Evolutionary conservation across 1,140 invertebrate genomes (phyloP), one percentile per base, ranked within the genome.

Genomic region (Cardiocondyla obscurior): DNA sequence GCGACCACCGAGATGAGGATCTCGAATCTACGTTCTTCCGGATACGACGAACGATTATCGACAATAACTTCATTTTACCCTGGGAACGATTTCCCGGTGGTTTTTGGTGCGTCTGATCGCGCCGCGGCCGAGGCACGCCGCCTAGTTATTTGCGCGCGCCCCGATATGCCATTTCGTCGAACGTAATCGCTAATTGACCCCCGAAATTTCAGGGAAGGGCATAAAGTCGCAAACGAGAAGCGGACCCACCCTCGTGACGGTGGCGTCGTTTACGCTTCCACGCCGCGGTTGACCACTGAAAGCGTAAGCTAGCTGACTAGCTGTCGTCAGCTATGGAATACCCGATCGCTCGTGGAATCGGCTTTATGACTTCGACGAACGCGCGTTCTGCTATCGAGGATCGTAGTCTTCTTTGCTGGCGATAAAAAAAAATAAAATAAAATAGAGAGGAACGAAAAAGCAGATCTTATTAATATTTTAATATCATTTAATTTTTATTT

Each of bases 131-230:
- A 39, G 64, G 14, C 81, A 19, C 22, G 87, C 87, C 87, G 86
- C 86, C 86, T 82, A 87, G 86, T 88, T 82, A 87, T 88, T 88
- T 88, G 73, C 57, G 19, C 85, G 85, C 53, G 49, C 36, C 46
- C 67, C 83, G 86, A 87, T 88, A 77, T 81, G 70, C 57, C 83
- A 74, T 88, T 83, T 88, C 44, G 51, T 39, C 42, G 51, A 42
- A 25, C 46, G 76, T 88, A 87, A 88, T 88, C 86, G 86, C 57
- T 87, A 88, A 88, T 88, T 83, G 62, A 46, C 83, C 77, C 46
- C 39, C 64, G n/a, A 46, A 53, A 72, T 82, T 88, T 85, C 82
- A 77, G 36, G 55, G 72, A 85, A 87, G 72, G 36, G 39, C 60
- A 82, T 70, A 77, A 82, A 76, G 22, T 88, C 64, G 51, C 58